Percentiles rank a stretch among this genome's conserved stretches.
Conservation (phyloP, 2,888 invertebrate species). For the Caenorhabditis parvicauda region DNA sequence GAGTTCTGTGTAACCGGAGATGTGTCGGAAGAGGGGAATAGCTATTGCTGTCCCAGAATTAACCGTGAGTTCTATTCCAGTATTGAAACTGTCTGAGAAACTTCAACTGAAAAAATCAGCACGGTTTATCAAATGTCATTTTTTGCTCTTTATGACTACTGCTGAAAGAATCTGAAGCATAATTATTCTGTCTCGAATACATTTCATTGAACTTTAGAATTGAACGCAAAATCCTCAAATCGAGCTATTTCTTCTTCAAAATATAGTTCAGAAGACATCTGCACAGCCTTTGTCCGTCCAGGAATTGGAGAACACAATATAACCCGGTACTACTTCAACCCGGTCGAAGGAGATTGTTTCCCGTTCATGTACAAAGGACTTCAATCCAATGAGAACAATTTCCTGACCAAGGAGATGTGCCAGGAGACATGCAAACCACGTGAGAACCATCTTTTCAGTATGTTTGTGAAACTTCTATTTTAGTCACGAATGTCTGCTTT, state of each 20-base stretch:
- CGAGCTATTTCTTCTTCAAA: too few species aligned
- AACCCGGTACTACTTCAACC: constrained; percentile 49
- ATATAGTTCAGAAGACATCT: constrained; percentile 37
- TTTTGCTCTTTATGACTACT: too few species aligned
- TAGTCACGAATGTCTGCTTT: constrained; percentile 47
- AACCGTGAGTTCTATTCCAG: constrained; percentile 35
- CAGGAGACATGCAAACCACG: constrained; percentile 49
- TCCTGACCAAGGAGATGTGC: constrained; percentile 50
- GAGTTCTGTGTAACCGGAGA: constrained; percentile 44
- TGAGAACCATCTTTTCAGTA: constrained; percentile 13
- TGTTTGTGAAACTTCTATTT: constrained; percentile 4
- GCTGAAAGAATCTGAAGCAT: too few species aligned
- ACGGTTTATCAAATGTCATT: background rate
- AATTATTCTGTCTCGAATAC: too few species aligned
- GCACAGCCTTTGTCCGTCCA: constrained; percentile 33
- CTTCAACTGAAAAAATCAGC: too few species aligned
- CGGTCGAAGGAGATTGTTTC: constrained; percentile 33
- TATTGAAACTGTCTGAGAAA: too few species aligned
- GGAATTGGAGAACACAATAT: constrained; percentile 40
- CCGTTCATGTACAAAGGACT: constrained; percentile 39
- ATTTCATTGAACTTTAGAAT: too few species aligned
- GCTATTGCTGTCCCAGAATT: constrained; percentile 40
- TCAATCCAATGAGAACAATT: constrained; percentile 58
- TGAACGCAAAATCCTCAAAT: too few species aligned
- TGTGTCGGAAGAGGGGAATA: constrained; percentile 16